Conservation (phyloP, 2,113 vertebrate genomes). For the Varanus salvator region DNA sequence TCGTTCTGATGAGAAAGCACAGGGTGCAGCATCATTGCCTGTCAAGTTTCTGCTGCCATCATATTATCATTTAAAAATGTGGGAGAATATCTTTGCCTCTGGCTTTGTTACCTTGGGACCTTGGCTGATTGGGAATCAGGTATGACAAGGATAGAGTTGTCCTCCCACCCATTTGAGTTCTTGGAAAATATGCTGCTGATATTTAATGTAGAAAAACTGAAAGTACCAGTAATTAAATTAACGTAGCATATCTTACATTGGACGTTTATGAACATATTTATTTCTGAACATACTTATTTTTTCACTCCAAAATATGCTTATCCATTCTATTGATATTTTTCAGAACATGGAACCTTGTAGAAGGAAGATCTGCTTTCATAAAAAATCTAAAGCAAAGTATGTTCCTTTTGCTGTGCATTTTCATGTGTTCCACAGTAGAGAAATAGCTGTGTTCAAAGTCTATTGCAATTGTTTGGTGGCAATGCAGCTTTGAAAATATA, state of each 20-base stretch:
- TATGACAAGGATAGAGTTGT: background rate
- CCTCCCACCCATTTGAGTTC: background rate
- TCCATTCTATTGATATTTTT: constrained; percentile 58
- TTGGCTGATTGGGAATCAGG: background rate
- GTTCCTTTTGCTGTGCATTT: constrained; percentile 1
- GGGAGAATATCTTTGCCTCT: background rate
- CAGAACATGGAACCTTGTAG: constrained; percentile 97
- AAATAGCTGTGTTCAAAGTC: background rate
- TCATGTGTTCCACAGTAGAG: background rate
- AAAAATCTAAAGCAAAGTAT: constrained; percentile 95
- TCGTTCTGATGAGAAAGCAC: background rate
- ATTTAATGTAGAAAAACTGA: constrained; percentile 23
- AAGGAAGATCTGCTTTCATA: constrained; percentile 93
- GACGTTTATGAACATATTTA: background rate
- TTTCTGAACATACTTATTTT: background rate
- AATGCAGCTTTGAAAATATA: background rate
- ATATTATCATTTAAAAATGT: background rate
- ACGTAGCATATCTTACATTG: background rate
- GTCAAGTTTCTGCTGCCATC: background rate
- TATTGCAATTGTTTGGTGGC: background rate
- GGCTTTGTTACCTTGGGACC: background rate
- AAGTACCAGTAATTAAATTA: constrained; percentile 21
- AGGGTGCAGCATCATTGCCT: background rate
- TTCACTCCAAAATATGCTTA: background rate
- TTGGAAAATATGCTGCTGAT: background rate